Percentiles rank a stretch among this genome's conserved stretches.
These are phyloP conservation scores for Sclerurus mexicanus DNA, from an alignment of 2,113 vertebrate genomes.

Conservation along the genomic window DNA sequence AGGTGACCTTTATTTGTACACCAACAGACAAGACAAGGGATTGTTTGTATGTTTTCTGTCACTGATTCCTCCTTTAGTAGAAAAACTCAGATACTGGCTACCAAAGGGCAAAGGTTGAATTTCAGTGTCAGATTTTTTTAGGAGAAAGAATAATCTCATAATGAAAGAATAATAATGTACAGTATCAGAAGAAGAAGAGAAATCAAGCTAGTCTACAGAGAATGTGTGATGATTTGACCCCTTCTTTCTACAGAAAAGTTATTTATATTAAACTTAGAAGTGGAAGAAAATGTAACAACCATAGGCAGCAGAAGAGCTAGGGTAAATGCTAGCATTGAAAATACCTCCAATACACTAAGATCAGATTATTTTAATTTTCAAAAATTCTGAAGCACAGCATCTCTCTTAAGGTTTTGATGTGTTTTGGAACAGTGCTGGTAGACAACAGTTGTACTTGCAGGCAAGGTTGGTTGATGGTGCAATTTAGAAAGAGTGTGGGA, in stretches of 20 bases:
- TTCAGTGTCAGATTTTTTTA: not conserved
- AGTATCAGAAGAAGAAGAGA: not conserved
- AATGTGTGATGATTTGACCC: not conserved
- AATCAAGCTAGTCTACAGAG: not conserved
- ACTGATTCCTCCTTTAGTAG: not conserved
- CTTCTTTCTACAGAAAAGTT: not conserved
- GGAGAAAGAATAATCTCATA: not conserved
- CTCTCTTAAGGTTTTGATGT: not conserved
- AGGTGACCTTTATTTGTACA: not conserved
- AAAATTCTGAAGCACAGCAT: not conserved
- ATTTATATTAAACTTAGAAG: not conserved
- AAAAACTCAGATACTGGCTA: not conserved
- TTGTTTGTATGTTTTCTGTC: not conserved
- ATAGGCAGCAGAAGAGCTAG: not conserved
- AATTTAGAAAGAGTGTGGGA: not conserved
- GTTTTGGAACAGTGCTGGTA: not conserved
- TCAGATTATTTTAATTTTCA: not conserved
- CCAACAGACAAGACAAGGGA: not conserved
- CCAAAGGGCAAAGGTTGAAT: not conserved
- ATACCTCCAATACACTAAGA: not conserved
- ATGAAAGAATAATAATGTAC: too few relatives aligned
- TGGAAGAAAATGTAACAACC: not conserved
- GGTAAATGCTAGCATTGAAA: not conserved
- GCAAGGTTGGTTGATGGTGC: not conserved
- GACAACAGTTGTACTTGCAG: not conserved